Conservation (phyloP, 2,797 vertebrate species). For the Meriones psammophilus region DNA sequence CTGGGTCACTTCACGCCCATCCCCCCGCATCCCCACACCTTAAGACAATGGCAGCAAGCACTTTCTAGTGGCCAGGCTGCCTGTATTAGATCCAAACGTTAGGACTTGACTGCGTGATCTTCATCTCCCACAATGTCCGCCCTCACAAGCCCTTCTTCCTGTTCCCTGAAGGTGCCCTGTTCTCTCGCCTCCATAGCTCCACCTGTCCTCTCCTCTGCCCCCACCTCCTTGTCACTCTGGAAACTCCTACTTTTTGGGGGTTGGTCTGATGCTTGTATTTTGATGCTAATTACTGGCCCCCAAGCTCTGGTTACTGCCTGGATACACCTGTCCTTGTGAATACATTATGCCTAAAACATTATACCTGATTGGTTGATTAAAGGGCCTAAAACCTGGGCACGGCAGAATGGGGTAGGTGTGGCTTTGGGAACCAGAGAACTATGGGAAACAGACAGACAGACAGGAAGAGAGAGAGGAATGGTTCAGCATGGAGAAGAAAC, state of each 20-base stretch:
- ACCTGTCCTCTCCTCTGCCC: background rate
- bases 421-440: too few relatives aligned
- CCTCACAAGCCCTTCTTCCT: background rate
- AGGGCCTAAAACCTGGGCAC: too few relatives aligned
- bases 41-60: background rate
- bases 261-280: too few relatives aligned
- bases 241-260: constrained; percentile 50
- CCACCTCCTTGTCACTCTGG: constrained; percentile 61
- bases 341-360: too few relatives aligned
- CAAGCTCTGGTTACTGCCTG: too few relatives aligned
- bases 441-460: too few relatives aligned
- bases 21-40: background rate
- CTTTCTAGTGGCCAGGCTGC: constrained; percentile 31
- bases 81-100: background rate
- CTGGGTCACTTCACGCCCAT: constrained; percentile 6
- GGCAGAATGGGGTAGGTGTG: too few relatives aligned
- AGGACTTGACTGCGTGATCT: accelerated
- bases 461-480: too few relatives aligned
- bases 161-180: background rate
- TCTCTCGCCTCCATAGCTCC: background rate
- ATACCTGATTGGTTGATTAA: too few relatives aligned
- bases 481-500: too few relatives aligned
- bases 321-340: too few relatives aligned
- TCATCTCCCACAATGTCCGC: background rate
- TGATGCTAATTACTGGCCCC: too few relatives aligned